phyloP scores from a whole-genome alignment of 2,888 invertebrate species.

The Philopedon plagiatum region DNA sequence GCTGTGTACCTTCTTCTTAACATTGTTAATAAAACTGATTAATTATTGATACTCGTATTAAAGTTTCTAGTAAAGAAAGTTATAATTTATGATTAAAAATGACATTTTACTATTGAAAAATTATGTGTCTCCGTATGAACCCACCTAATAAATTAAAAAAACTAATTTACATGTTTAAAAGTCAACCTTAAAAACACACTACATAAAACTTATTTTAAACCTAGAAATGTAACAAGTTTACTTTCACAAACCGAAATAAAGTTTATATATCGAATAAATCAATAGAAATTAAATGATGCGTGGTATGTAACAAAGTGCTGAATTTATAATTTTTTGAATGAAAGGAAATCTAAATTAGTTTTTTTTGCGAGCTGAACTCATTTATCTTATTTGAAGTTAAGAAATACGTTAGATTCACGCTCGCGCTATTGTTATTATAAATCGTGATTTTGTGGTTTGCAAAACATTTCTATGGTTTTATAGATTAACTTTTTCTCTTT shows the following conservation, averaged over 20 bases:
- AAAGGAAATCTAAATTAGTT: background rate
- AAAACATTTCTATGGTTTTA: no score
- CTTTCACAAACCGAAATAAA: constrained; percentile 2
- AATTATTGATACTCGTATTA: no score
- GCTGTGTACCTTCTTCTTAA: no score
- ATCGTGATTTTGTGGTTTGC: background rate
- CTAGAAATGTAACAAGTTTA: constrained; percentile 4
- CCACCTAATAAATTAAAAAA: no score
- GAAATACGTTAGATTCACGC: no score
- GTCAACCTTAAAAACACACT: background rate
- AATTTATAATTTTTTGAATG: background rate
- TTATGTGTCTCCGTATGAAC: no score
- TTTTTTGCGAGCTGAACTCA: background rate
- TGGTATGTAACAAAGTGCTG: background rate
- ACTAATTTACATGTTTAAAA: background rate
- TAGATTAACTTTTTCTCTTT: background rate
- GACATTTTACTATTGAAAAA: no score
- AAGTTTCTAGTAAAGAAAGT: no score
- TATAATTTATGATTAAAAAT: no score
- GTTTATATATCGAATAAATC: background rate
- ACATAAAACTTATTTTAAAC: background rate
- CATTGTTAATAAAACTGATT: no score
- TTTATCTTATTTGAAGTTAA: background rate
- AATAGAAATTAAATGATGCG: background rate
- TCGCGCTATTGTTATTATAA: background rate